These are phyloP conservation scores for Ptychodera flava DNA, from an alignment of 35 echinoderm and acorn worm genomes.

Conservation along the genomic window DNA sequence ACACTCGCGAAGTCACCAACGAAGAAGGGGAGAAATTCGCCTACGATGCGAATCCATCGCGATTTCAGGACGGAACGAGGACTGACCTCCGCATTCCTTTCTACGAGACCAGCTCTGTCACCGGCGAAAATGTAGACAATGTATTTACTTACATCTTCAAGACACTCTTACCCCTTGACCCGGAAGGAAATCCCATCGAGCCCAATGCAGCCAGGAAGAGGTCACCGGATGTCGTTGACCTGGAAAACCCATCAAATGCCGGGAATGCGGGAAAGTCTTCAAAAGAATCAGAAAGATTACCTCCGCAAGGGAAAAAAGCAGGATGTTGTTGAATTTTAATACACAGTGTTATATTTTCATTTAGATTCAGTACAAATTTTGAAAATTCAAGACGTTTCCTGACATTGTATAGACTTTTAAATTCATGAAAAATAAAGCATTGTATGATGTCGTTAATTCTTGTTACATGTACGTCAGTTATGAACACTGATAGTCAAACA, in stretches of 20 bases:
- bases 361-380: too few relatives aligned
- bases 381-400: too few relatives aligned
- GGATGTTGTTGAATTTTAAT: background rate
- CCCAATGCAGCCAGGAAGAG: background rate
- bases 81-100: conserved; percentile 35
- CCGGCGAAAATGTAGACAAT: conserved; percentile 71
- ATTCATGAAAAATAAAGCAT: too few relatives aligned
- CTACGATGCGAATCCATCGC: conserved; percentile 37
- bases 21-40: conserved; percentile 70
- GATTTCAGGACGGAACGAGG: conserved; percentile 30
- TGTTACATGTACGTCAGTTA: too few relatives aligned
- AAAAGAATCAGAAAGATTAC: background rate
- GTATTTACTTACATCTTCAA: conserved; percentile 95
- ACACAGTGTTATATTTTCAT: too few relatives aligned
- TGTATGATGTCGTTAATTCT: too few relatives aligned
- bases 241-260: background rate
- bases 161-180: conserved; percentile 40
- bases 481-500: too few relatives aligned
- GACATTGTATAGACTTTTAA: too few relatives aligned
- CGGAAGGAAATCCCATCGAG: background rate
- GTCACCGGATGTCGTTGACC: background rate
- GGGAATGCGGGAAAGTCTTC: background rate
- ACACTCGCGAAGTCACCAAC: conserved; percentile 21
- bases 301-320: background rate
- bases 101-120: conserved; percentile 85